Conservation (phyloP, 2,888 invertebrate species). For the Cantharis flavilabris region DNA sequence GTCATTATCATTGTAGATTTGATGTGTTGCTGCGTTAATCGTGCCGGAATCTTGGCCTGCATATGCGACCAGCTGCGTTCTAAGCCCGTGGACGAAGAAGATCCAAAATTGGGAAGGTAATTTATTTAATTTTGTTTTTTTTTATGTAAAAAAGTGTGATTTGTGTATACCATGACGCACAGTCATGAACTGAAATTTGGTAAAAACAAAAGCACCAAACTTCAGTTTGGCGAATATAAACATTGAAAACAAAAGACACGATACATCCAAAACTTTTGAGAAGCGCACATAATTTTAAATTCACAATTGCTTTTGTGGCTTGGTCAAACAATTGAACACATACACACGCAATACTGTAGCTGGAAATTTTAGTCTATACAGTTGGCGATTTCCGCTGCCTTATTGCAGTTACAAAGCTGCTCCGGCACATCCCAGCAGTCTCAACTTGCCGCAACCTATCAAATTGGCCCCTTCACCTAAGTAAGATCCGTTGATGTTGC, state of each 20-base stretch:
- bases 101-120: slow-evolving; percentile 83
- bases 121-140: background rate
- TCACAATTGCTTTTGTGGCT: slow-evolving; percentile 20
- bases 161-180: background rate
- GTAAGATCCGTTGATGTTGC: slow-evolving; percentile 58
- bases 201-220: background rate
- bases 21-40: slow-evolving; percentile 71
- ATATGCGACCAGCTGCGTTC: slow-evolving; percentile 66
- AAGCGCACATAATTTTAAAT: background rate
- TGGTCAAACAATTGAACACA: slow-evolving; percentile 5
- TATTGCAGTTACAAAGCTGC: slow-evolving; percentile 91
- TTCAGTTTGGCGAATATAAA: background rate
- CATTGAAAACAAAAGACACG: background rate
- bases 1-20: slow-evolving; percentile 85
- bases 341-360: slow-evolving; percentile 38
- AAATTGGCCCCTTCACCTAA: slow-evolving; percentile 74
- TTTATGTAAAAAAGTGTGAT: background rate
- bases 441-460: slow-evolving; percentile 78
- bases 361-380: slow-evolving; percentile 79
- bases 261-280: background rate
- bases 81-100: slow-evolving; percentile 77
- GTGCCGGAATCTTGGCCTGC: slow-evolving; percentile 71
- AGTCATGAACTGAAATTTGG: background rate
- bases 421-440: slow-evolving; percentile 74
- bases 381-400: slow-evolving; percentile 96